phyloP scores from a whole-genome alignment of 2,888 invertebrate genomes.

The Phanerotoma sp. region DNA sequence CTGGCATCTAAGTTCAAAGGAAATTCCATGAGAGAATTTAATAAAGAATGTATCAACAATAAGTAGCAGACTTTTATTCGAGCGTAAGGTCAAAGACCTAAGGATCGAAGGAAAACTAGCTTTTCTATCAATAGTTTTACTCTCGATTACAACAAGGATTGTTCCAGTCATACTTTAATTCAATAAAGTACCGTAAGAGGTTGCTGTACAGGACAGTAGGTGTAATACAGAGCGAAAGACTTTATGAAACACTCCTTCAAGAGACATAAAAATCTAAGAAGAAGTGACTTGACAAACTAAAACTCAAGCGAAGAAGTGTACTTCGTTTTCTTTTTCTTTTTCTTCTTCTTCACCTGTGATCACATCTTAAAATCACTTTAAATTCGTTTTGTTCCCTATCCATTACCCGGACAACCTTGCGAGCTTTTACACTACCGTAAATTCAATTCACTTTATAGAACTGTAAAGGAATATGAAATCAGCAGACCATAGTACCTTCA shows the following conservation, averaged over 20 bases:
- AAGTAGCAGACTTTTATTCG: no score
- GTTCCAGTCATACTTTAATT: not conserved
- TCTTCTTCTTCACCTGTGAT: not conserved
- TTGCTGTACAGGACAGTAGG: not conserved
- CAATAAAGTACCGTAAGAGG: not conserved
- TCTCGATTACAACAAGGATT: no score
- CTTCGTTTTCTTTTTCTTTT: not conserved
- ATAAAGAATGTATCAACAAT: no score
- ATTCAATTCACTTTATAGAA: constrained; percentile 22
- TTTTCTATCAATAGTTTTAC: no score
- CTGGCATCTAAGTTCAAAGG: no score
- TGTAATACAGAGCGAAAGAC: not conserved
- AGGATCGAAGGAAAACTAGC: no score
- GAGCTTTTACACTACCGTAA: constrained; percentile 19
- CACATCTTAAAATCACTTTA: constrained; percentile 31
- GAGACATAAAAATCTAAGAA: not conserved
- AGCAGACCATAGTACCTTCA: no score
- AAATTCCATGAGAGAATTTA: no score
- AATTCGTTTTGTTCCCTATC: constrained; percentile 33
- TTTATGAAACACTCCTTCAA: not conserved
- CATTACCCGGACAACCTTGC: constrained; percentile 26
- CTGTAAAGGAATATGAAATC: constrained; percentile 29
- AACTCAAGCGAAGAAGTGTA: constrained; percentile 3
- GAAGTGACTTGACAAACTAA: constrained; percentile 6
- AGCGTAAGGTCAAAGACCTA: not conserved